Evolutionary conservation across 2,888 invertebrate genomes (phyloP), one percentile per base, ranked within the genome.

Genomic region (Vannuccia rotundouncinata): DNA sequence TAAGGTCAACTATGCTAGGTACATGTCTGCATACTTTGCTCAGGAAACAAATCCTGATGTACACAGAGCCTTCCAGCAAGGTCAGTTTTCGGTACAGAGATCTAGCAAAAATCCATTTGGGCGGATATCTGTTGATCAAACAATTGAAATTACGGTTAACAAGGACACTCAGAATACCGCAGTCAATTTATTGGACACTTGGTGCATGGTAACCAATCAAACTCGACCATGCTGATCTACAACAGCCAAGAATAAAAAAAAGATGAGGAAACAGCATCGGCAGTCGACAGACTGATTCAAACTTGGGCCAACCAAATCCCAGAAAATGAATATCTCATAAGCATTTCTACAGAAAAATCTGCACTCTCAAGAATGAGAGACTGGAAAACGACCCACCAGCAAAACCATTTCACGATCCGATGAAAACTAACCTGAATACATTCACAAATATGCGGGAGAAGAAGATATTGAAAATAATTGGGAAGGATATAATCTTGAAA

Each of bases 321-420:
- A 29, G 79, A 75, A 29, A 31, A 29, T 0, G 78, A 10, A 10
- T 77, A 81, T 2, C 79, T 81, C n/a, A 75, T 82, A 31, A 81
- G 79, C 77, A 1, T 82, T 5, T 80, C 78, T 17, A 81, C 78
- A 66, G 79, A 25, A 25, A 78, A 13, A 1, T 45, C 31, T 5
- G 79, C 79, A 25, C 79, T 17, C 82, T 82, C 78, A 82, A 79
- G 75, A 74, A 77, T 22, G 79, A 81, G 30, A 66, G 81, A 28
- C 81, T 83, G 59, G 81, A 81, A 31, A 80, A 31, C 13, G 59
- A 81, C 45, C 78, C 79, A 30, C 73, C 80, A 79, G 59, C 27
- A 66, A n/a, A 80, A 78, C 74, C 78, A 77, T 83, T 83, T 80
- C 81, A 83, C 81, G 83, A 83, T 28, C 74, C 80, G n/a, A 30